Evolutionary conservation across 2,888 invertebrate genomes (phyloP).

Genomic region (Nemoura dubitans): DNA sequence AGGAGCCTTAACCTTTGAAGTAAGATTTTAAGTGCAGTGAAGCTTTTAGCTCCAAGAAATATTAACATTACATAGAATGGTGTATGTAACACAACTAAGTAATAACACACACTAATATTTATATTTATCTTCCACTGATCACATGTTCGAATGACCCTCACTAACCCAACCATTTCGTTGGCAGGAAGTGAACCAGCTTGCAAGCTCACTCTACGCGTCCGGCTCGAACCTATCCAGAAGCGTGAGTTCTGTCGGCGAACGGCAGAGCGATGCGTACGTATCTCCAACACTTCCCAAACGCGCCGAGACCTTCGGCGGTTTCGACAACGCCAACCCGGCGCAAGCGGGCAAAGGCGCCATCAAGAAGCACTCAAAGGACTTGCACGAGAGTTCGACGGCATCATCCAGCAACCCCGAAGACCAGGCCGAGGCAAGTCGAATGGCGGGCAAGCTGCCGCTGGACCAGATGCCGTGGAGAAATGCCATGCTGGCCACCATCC

Average conservation of each 20-base stretch:
- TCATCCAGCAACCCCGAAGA: slow-evolving; percentile 21
- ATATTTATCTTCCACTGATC: too few species aligned
- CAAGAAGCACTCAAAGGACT: slow-evolving; percentile 44
- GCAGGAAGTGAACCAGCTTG: slow-evolving; percentile 79
- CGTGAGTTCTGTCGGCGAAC: slow-evolving; percentile 93
- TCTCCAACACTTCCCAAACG: slow-evolving; percentile 89
- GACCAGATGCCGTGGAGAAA: slow-evolving; percentile 64
- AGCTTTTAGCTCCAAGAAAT: too few species aligned
- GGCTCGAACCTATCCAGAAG: slow-evolving; percentile 87
- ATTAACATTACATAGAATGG: too few species aligned
- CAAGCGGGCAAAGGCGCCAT: slow-evolving; percentile 46
- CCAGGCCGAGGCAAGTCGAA: too few species aligned
- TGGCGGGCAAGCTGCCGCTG: slow-evolving; percentile 47
- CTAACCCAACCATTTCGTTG: slow-evolving; percentile 52
- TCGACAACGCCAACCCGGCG: slow-evolving; percentile 69
- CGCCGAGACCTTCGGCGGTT: slow-evolving; percentile 96
- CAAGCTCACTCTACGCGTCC: slow-evolving; percentile 75
- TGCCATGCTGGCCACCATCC: slow-evolving; percentile 62
- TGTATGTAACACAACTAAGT: too few species aligned
- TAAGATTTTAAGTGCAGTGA: too few species aligned
- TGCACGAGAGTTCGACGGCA: neutral
- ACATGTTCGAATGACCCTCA: too few species aligned
- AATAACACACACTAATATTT: too few species aligned
- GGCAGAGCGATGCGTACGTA: slow-evolving; percentile 85
- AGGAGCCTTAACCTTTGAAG: too few species aligned